Conservation (phyloP, 2,113 vertebrate species). For the Hippocampus mohnikei region DNA sequence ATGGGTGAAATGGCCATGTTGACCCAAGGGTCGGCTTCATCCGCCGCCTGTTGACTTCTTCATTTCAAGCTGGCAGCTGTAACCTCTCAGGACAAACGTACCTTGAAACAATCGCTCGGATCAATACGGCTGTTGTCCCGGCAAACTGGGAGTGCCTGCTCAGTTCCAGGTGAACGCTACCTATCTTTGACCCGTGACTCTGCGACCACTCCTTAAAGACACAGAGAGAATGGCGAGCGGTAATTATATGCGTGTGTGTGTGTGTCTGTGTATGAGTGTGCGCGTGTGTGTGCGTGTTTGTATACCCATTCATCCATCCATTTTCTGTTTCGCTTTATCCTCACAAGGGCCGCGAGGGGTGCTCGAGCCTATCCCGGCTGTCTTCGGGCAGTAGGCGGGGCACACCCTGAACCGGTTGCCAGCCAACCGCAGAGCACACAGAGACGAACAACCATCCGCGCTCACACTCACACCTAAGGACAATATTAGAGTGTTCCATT, state of each 20-base stretch:
- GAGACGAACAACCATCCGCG: too few species aligned
- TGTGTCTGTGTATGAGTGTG: too few species aligned
- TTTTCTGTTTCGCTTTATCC: too few species aligned
- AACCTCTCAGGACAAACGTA: constrained; percentile 69
- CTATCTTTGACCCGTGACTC: constrained; percentile 1
- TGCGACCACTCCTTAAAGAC: neutral
- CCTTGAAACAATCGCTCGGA: constrained; percentile 62
- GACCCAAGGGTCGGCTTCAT: constrained; percentile 74
- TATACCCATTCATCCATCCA: too few species aligned
- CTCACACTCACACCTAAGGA: too few species aligned
- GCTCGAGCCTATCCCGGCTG: too few species aligned
- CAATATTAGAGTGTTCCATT: too few species aligned
- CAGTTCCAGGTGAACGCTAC: constrained; percentile 59
- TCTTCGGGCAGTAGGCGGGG: too few species aligned
- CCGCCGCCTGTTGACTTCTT: constrained; percentile 69
- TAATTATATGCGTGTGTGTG: neutral
- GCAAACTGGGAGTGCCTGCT: constrained; percentile 47
- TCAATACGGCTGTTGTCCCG: constrained; percentile 73
- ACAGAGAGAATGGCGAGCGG: neutral
- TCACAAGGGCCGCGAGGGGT: too few species aligned
- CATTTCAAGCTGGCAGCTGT: constrained; percentile 64
- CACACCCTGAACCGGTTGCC: too few species aligned
- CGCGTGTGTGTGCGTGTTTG: too few species aligned
- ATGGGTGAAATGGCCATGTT: constrained; percentile 70
- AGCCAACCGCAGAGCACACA: too few species aligned